A percentile compares a stretch with the other conserved stretches of the same genome.
These are phyloP conservation scores for Cosmorhoe ocellata DNA, from an alignment of 2,888 invertebrate species.

Conservation along the genomic window DNA sequence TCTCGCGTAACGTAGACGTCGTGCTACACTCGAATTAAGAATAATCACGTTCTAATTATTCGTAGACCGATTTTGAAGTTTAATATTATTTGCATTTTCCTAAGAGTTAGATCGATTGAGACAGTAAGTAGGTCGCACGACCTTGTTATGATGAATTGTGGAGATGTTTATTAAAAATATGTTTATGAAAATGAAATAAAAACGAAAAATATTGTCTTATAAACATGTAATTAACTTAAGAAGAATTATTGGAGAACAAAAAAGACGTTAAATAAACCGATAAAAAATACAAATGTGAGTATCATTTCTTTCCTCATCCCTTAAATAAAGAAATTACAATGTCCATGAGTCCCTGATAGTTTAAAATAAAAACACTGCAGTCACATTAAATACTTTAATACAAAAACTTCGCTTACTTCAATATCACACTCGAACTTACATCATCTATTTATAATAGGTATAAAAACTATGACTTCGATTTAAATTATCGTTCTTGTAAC, in stretches of 20 bases:
- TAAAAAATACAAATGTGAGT: conserved; percentile 73
- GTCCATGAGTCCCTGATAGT: background rate
- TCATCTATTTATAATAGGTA: conserved; percentile 82
- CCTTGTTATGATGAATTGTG: conserved; percentile 81
- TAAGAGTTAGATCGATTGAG: conserved; percentile 81
- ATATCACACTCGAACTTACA: conserved; percentile 82
- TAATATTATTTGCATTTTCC: conserved; percentile 81
- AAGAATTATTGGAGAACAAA: conserved; percentile 80
- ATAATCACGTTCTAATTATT: conserved; percentile 78
- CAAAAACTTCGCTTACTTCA: conserved; percentile 76
- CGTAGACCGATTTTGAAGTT: conserved; percentile 79
- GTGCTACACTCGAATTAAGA: conserved; percentile 74
- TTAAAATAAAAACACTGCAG: conserved; percentile 36
- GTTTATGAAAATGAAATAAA: conserved; percentile 81
- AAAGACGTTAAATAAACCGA: conserved; percentile 82
- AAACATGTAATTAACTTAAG: conserved; percentile 82
- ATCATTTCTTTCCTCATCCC: conserved; percentile 49
- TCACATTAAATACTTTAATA: conserved; percentile 76
- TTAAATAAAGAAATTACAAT: conserved; percentile 13
- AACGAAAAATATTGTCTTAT: conserved; percentile 81
- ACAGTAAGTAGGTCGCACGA: conserved; percentile 81
- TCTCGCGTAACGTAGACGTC: conserved; percentile 58
- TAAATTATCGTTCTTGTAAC: conserved; percentile 77
- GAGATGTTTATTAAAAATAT: conserved; percentile 81
- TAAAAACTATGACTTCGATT: conserved; percentile 82